phyloP scores from a whole-genome alignment of 2,888 invertebrate species.

The Tryphoninae sp. region DNA sequence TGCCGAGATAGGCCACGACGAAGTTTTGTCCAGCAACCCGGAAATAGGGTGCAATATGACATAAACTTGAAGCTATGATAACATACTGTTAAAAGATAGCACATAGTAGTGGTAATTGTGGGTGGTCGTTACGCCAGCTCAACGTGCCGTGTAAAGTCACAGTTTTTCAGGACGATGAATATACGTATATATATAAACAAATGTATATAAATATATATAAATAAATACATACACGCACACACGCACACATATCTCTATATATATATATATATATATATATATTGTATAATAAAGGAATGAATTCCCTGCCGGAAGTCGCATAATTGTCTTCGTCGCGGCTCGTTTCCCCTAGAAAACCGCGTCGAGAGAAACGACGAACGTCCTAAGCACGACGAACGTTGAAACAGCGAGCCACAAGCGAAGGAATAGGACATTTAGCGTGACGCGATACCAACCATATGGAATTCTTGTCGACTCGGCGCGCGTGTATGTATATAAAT shows the following conservation, averaged over 20 bases:
- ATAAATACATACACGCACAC: conserved; percentile 12
- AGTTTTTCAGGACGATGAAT: conserved; percentile 69
- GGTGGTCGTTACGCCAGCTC: conserved; percentile 74
- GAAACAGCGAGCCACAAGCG: conserved; percentile 30
- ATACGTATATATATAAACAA: background rate
- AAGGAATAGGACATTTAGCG: conserved; percentile 53
- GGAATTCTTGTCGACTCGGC: conserved; percentile 47
- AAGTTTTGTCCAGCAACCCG: conserved; percentile 5
- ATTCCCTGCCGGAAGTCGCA: conserved; percentile 70
- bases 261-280: conserved; percentile 15
- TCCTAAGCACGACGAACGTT: conserved; percentile 30
- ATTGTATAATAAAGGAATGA: conserved; percentile 45
- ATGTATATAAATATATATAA: conserved; percentile 9
- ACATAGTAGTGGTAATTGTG: conserved; percentile 69
- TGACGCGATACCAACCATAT: conserved; percentile 35
- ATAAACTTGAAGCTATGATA: conserved; percentile 20
- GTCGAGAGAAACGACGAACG: conserved; percentile 51
- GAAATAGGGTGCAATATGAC: conserved; percentile 11
- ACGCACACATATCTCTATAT: no score
- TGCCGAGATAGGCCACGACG: background rate
- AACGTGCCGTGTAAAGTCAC: conserved; percentile 76
- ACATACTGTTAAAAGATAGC: conserved; percentile 44
- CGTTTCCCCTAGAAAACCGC: conserved; percentile 62
- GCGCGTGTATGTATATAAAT: conserved; percentile 17
- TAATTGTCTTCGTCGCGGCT: conserved; percentile 71